A percentile compares a stretch with the other conserved stretches of the same genome.
These are phyloP conservation scores for Dolichoris vasculosae DNA, from an alignment of 1,140 invertebrate species.

Conservation along the genomic window DNA sequence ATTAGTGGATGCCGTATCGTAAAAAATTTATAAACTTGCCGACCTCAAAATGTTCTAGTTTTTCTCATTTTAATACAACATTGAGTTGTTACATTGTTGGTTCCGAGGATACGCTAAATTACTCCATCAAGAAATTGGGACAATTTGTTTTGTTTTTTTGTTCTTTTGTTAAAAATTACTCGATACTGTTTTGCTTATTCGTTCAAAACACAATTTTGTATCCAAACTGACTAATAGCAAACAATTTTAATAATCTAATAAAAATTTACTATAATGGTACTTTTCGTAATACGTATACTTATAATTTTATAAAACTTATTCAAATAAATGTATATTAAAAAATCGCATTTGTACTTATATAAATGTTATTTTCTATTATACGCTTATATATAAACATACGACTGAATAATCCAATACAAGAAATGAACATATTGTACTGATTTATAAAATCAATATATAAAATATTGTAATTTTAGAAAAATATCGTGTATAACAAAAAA, in stretches of 20 bases:
- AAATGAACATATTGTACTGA: too few relatives aligned
- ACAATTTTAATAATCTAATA: neutral
- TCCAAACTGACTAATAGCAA: neutral
- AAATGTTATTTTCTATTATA: neutral
- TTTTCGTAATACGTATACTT: neutral
- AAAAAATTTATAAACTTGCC: neutral
- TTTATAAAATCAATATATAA: neutral
- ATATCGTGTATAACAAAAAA: neutral
- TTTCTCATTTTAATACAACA: neutral
- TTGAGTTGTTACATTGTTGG: slow-evolving; percentile 36
- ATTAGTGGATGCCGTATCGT: neutral
- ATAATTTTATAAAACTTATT: neutral
- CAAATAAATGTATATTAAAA: neutral
- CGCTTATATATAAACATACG: neutral
- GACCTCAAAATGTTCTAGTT: neutral
- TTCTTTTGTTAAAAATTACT: neutral
- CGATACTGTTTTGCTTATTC: neutral
- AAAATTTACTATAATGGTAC: neutral
- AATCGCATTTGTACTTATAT: neutral
- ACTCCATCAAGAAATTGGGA: slow-evolving; percentile 35
- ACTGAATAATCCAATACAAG: neutral
- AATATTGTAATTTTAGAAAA: neutral
- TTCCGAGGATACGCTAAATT: slow-evolving; percentile 32
- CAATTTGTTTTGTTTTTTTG: neutral
- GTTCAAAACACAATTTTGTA: neutral